Evolutionary conservation across 2,888 invertebrate species (phyloP).

Genomic region (Petrolisthes manimaculis): DNA sequence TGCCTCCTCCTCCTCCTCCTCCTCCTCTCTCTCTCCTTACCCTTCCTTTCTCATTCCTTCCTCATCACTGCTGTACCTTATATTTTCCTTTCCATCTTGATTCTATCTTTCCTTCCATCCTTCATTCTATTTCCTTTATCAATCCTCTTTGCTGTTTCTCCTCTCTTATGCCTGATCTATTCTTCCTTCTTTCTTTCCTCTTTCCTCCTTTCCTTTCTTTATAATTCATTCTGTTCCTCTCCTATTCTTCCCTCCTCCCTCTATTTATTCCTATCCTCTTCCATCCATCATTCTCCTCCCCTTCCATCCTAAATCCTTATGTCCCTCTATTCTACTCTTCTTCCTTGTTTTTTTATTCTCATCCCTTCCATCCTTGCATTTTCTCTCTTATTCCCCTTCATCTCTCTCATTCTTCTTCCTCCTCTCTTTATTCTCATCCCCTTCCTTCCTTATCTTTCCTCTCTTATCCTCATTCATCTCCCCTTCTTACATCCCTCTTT

Average conservation of each 20-base stretch:
- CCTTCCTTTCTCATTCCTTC: background rate
- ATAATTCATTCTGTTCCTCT: background rate
- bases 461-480: background rate
- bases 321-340: background rate
- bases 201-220: background rate
- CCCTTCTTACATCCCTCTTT: background rate
- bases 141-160: background rate
- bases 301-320: background rate
- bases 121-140: background rate
- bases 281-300: background rate
- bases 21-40: background rate
- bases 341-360: background rate
- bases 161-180: background rate
- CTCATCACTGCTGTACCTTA: background rate
- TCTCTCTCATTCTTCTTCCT: background rate
- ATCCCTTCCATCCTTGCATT: background rate
- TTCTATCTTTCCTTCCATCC: background rate
- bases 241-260: background rate
- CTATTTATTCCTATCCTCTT: background rate
- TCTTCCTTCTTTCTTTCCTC: background rate
- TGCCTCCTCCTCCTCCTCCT: background rate
- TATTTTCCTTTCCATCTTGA: background rate
- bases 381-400: background rate
- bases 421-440: background rate
- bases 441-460: background rate